These are phyloP conservation scores for Drosophila guanche DNA, from an alignment of 1,140 invertebrate genomes.

Conservation along the genomic window DNA sequence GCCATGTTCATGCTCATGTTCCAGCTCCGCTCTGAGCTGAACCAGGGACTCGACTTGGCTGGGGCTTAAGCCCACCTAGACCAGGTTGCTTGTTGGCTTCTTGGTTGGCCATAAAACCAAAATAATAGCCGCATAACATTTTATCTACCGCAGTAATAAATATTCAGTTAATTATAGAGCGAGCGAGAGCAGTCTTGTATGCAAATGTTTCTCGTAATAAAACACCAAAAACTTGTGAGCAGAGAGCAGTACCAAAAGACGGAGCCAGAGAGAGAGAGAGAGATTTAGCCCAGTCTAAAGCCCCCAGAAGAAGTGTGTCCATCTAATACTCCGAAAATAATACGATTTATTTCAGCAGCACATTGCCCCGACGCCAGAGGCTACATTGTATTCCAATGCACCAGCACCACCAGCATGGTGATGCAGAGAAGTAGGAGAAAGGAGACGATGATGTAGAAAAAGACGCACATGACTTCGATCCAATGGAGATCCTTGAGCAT, in stretches of 20 bases:
- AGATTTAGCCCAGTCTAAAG: no score
- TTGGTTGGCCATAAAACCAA: slow-evolving; percentile 75
- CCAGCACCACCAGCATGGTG: not conserved
- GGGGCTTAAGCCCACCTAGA: slow-evolving; percentile 66
- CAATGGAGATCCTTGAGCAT: no score
- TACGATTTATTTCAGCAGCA: no score
- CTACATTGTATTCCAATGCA: not conserved
- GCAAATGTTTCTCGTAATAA: slow-evolving; percentile 56
- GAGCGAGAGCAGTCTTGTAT: slow-evolving; percentile 23
- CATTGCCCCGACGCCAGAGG: no score
- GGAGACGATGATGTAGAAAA: slow-evolving; percentile 24
- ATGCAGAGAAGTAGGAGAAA: not conserved
- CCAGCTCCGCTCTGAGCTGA: slow-evolving; percentile 7
- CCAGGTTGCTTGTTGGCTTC: slow-evolving; percentile 38
- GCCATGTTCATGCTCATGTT: slow-evolving; percentile 20
- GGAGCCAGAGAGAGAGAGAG: slow-evolving; percentile 1
- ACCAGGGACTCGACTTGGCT: slow-evolving; percentile 33
- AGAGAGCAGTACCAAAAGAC: not conserved
- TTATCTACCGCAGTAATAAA: slow-evolving; percentile 82
- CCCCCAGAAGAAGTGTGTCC: no score
- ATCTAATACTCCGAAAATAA: no score
- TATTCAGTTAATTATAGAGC: slow-evolving; percentile 79
- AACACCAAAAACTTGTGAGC: slow-evolving; percentile 35
- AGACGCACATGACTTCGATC: slow-evolving; percentile 28
- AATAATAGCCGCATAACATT: slow-evolving; percentile 82